Evolutionary conservation across 2,797 vertebrate species (phyloP).

Genomic region (Aphelocoma californica): DNA sequence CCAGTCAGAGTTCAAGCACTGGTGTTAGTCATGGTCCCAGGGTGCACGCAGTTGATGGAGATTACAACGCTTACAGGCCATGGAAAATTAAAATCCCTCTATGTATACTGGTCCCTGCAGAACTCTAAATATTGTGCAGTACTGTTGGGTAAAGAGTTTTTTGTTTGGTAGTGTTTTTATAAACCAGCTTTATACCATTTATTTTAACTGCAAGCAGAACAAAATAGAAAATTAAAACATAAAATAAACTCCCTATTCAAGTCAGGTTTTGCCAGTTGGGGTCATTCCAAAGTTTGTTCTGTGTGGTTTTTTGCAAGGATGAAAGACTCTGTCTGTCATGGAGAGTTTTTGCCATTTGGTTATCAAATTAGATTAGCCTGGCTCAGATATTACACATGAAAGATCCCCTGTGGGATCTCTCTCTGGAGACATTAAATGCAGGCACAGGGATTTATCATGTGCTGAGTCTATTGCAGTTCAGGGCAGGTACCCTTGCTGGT

Average conservation of each 20-base stretch:
- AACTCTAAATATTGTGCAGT: conserved; percentile 44
- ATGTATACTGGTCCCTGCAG: conserved; percentile 39
- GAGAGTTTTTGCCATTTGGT: not conserved
- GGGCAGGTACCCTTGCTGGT: not conserved
- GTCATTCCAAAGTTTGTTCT: conserved; percentile 16
- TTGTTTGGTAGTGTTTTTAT: conserved; percentile 52
- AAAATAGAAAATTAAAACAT: conserved; percentile 46
- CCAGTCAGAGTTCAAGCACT: not conserved
- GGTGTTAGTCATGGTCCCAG: conserved; percentile 25
- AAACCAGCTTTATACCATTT: conserved; percentile 32
- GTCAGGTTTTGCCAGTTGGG: not conserved
- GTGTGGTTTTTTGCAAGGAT: not conserved
- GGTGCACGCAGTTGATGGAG: not conserved
- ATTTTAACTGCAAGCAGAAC: conserved; percentile 34
- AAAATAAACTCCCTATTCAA: conserved; percentile 37
- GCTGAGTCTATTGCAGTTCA: not conserved
- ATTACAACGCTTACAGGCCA: conserved; percentile 20
- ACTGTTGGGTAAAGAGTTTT: conserved; percentile 27
- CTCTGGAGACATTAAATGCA: not conserved
- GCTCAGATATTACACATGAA: not conserved
- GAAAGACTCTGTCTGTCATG: not conserved
- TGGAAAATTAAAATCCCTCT: conserved; percentile 48
- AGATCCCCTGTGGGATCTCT: not conserved
- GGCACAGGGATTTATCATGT: not conserved
- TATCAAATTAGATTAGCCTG: not conserved